Percentiles rank a stretch among this genome's conserved stretches.
Evolutionary conservation across 2,888 invertebrate genomes (phyloP).

Genomic region (Strigamia maritima): DNA sequence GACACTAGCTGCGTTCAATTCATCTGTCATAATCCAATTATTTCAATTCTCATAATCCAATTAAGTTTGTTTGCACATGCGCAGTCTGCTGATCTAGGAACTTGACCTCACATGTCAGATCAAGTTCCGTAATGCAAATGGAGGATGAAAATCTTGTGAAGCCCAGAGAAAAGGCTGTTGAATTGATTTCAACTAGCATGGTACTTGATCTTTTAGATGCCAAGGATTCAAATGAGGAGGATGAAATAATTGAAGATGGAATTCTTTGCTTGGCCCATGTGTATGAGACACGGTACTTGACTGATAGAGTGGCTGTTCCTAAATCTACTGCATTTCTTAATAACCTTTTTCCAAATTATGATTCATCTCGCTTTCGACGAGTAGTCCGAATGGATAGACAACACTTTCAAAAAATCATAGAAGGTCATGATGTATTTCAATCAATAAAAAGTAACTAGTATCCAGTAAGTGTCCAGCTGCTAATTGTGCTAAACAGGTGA

Average conservation of each 20-base stretch:
- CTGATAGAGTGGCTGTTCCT: neutral
- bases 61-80: too few species aligned
- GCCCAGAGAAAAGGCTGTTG: too few species aligned
- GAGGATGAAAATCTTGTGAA: too few species aligned
- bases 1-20: too few species aligned
- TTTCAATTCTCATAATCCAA: too few species aligned
- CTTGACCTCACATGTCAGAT: too few species aligned
- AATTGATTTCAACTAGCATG: neutral
- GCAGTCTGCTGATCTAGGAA: too few species aligned
- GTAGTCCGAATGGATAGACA: neutral
- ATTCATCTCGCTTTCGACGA: neutral
- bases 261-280: neutral
- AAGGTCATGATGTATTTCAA: neutral
- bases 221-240: neutral
- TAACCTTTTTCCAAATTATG: neutral
- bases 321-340: neutral
- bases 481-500: neutral
- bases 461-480: neutral
- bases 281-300: neutral
- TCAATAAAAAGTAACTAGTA: neutral
- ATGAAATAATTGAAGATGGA: neutral
- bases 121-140: too few species aligned
- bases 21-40: too few species aligned
- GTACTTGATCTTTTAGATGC: neutral
- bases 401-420: neutral